A percentile compares a stretch with the other conserved stretches of the same genome.
Evolutionary conservation across 2,113 vertebrate genomes (phyloP).

Genomic region (Ophiodon elongatus): DNA sequence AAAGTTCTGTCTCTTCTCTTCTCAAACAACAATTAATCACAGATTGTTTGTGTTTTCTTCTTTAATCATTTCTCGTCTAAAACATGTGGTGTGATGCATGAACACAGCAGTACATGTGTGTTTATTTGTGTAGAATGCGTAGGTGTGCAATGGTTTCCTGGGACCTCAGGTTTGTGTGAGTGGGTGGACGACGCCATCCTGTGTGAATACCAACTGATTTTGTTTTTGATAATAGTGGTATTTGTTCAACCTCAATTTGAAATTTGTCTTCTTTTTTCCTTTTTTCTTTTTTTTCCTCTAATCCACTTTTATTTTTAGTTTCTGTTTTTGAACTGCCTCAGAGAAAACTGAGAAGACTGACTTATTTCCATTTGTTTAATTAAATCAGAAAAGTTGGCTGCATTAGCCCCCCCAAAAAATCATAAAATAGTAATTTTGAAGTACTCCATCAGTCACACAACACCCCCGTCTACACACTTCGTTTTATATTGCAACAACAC

Average conservation of each 20-base stretch:
- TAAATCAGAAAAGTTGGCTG: slow-evolving; percentile 5
- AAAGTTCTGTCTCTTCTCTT: not conserved
- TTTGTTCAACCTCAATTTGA: slow-evolving; percentile 31
- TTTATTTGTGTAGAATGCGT: slow-evolving; percentile 1
- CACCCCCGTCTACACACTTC: too few species aligned
- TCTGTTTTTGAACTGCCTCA: not conserved
- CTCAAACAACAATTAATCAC: slow-evolving; percentile 9
- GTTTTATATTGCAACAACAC: not conserved
- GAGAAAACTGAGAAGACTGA: not conserved
- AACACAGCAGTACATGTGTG: not conserved
- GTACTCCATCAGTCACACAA: not conserved
- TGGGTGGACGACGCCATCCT: slow-evolving; percentile 33
- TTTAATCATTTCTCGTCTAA: slow-evolving; percentile 6
- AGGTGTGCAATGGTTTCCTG: slow-evolving; percentile 1
- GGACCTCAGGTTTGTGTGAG: slow-evolving; percentile 32
- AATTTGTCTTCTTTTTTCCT: not conserved
- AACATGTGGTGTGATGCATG: not conserved
- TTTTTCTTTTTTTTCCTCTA: not conserved
- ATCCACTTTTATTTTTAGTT: slow-evolving; percentile 33
- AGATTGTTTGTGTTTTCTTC: not conserved
- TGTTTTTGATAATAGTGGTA: slow-evolving; percentile 45
- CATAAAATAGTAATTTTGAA: too few species aligned
- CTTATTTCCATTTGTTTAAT: slow-evolving; percentile 9
- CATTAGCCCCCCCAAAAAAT: not conserved
- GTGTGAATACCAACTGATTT: slow-evolving; percentile 34